These are phyloP conservation scores for Sycophaga agraensis DNA, from an alignment of 1,140 invertebrate species.

Conservation along the genomic window DNA sequence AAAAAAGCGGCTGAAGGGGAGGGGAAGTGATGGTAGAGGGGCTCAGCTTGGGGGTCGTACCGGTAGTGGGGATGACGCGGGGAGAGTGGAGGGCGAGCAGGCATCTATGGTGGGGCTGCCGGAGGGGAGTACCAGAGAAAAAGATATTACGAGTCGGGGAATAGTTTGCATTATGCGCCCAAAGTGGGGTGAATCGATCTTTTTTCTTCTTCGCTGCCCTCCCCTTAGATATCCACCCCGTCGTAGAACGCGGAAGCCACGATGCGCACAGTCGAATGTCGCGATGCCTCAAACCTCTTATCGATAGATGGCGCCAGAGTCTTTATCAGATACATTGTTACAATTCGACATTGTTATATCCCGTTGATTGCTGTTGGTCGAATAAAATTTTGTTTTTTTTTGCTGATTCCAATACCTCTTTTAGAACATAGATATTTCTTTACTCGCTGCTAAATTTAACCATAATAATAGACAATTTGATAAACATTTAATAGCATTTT, in stretches of 20 bases:
- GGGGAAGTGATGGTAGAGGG: neutral
- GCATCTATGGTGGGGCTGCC: neutral
- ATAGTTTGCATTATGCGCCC: constrained; percentile 26
- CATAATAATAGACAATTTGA: too few relatives aligned
- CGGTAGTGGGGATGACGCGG: neutral
- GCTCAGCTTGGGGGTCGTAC: neutral
- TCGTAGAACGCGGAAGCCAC: neutral
- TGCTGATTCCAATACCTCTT: too few relatives aligned
- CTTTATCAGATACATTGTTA: neutral
- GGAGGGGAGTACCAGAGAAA: constrained; percentile 25
- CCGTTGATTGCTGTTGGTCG: too few relatives aligned
- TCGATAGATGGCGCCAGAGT: constrained; percentile 42
- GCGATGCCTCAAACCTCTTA: constrained; percentile 24
- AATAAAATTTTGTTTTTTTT: too few relatives aligned
- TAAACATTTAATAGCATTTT: too few relatives aligned
- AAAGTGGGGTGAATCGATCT: constrained; percentile 45
- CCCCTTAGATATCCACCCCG: neutral
- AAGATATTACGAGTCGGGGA: constrained; percentile 33
- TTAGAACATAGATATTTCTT: too few relatives aligned
- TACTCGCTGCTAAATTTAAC: too few relatives aligned
- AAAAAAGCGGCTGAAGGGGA: neutral
- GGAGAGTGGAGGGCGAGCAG: neutral
- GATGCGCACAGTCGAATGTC: neutral
- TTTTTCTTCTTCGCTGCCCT: constrained; percentile 29
- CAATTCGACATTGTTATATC: too few relatives aligned